phyloP scores from a whole-genome alignment of 2,797 vertebrate species.

The Dendrocincla tyrannina region DNA sequence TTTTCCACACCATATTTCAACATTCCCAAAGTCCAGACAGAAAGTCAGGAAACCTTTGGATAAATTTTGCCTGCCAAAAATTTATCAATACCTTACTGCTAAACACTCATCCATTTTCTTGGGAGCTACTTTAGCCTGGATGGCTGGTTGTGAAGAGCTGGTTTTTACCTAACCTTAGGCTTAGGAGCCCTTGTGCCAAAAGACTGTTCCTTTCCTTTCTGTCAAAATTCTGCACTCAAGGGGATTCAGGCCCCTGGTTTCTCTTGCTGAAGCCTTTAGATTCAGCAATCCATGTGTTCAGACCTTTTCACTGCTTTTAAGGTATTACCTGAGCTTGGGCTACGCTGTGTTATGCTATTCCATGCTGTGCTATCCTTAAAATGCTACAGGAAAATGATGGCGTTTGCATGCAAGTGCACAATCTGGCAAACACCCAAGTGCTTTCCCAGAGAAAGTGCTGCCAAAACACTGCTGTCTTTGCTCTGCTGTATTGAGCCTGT shows the following conservation, averaged over 20 bases:
- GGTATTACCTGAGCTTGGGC: neutral
- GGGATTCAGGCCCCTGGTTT: neutral
- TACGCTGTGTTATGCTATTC: too few species aligned
- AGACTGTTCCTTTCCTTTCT: neutral
- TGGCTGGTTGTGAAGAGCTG: accelerated
- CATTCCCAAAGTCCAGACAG: neutral
- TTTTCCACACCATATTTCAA: neutral
- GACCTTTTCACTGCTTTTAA: neutral
- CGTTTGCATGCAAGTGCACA: neutral
- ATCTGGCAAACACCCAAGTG: neutral
- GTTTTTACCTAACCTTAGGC: too few species aligned
- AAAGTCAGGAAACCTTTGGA: neutral
- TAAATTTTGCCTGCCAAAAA: neutral
- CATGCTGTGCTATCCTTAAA: accelerated
- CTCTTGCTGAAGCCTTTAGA: neutral
- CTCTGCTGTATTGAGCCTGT: neutral
- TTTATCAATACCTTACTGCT: neutral
- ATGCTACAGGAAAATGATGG: neutral
- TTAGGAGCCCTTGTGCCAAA: neutral
- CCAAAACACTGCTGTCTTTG: neutral
- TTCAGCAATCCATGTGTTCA: accelerated
- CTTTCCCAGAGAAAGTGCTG: neutral
- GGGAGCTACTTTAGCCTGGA: neutral
- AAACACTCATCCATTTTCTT: neutral
- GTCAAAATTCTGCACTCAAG: neutral